phyloP scores from a whole-genome alignment of 2,797 vertebrate genomes.

The Antrozous pallidus region DNA sequence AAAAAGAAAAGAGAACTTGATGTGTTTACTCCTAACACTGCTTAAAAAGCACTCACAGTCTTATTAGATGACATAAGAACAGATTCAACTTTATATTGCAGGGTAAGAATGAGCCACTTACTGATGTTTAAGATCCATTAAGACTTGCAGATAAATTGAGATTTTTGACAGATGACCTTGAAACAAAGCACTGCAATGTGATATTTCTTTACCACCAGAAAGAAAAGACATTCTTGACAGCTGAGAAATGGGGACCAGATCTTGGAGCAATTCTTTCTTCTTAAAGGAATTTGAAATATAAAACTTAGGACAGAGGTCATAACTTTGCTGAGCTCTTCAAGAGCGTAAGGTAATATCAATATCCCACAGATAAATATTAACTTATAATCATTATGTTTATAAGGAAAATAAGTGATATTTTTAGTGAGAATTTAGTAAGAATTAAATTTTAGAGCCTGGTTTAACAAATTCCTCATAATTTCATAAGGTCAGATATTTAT shows the following conservation, averaged over 20 bases:
- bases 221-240: slow-evolving; percentile 51
- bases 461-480: slow-evolving; percentile 24
- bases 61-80: slow-evolving; percentile 22
- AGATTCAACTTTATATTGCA: slow-evolving; percentile 18
- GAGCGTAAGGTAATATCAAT: neutral
- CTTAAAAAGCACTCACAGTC: neutral
- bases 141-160: slow-evolving; percentile 53
- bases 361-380: slow-evolving; percentile 13
- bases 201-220: slow-evolving; percentile 38
- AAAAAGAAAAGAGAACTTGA: slow-evolving; percentile 15
- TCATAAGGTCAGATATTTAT: slow-evolving; percentile 30
- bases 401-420: neutral
- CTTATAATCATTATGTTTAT: neutral
- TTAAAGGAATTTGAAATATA: slow-evolving; percentile 42
- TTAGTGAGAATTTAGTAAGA: neutral
- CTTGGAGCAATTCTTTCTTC: neutral
- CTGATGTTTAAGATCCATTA: slow-evolving; percentile 35
- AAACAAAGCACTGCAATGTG: slow-evolving; percentile 2
- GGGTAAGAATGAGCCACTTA: slow-evolving; percentile 21
- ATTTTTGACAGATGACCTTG: slow-evolving; percentile 57
- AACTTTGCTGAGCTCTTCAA: neutral
- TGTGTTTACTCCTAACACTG: slow-evolving; percentile 39
- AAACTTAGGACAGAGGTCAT: slow-evolving; percentile 14
- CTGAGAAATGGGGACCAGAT: slow-evolving; percentile 45
- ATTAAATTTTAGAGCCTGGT: slow-evolving; percentile 27